A percentile compares a stretch with the other conserved stretches of the same genome.
phyloP scores from a whole-genome alignment of 2,888 invertebrate genomes.

The Eupithecia tripunctaria region DNA sequence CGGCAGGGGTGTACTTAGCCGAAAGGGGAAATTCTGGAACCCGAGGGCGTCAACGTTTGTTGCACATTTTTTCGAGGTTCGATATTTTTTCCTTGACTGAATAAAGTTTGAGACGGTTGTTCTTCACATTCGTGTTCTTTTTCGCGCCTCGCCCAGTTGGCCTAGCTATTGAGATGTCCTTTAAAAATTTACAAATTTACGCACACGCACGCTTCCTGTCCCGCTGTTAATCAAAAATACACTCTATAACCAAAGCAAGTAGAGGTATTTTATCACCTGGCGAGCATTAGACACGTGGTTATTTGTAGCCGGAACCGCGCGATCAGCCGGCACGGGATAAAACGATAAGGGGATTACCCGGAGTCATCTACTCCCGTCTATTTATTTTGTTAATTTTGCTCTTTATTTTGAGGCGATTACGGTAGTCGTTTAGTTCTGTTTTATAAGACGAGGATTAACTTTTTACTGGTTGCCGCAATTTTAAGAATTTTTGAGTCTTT shows the following conservation, averaged over 20 bases:
- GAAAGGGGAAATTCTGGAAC: no score
- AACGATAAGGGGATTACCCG: constrained; percentile 68
- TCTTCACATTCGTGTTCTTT: no score
- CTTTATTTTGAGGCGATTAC: constrained; percentile 48
- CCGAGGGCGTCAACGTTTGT: no score
- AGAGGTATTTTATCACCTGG: background rate
- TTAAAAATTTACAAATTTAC: background rate
- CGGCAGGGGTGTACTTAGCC: no score
- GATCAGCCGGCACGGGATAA: constrained; percentile 59
- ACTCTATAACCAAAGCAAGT: background rate
- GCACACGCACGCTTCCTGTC: no score
- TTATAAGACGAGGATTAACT: constrained; percentile 30
- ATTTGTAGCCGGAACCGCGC: constrained; percentile 17
- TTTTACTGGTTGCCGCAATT: constrained; percentile 24
- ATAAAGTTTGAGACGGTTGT: no score
- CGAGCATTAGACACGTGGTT: constrained; percentile 9
- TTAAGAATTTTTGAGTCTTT: constrained; percentile 10
- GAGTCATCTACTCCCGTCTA: constrained; percentile 52
- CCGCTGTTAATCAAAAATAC: background rate
- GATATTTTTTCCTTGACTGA: no score
- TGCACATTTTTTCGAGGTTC: no score
- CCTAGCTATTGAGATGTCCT: background rate
- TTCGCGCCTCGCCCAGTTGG: background rate
- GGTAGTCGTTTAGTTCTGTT: constrained; percentile 30
- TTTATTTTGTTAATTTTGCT: constrained; percentile 64